Conservation (phyloP, 2,888 invertebrate species). For the Eupithecia inturbata region DNA sequence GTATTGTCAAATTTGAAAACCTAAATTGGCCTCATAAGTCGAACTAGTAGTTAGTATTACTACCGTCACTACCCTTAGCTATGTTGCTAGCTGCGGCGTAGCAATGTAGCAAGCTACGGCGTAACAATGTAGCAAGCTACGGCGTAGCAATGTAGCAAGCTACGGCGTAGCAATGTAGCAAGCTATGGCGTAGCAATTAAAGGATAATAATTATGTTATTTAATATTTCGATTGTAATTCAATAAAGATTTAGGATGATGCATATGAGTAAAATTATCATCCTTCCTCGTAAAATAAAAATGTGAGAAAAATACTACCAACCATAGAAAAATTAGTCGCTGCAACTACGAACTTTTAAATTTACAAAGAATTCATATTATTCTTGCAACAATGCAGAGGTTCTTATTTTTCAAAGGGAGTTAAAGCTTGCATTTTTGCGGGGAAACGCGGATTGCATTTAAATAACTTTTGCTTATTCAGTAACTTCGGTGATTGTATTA, state of each 20-base stretch:
- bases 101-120: neutral
- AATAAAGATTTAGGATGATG: too few relatives aligned
- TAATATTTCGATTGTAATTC: too few relatives aligned
- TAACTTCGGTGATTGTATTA: neutral
- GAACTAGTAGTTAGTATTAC: too few relatives aligned
- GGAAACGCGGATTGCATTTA: neutral
- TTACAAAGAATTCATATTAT: neutral
- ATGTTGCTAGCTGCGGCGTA: neutral
- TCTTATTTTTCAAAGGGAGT: neutral
- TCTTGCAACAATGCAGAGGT: neutral
- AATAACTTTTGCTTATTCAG: neutral
- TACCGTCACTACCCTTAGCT: too few relatives aligned
- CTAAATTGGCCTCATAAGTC: too few relatives aligned
- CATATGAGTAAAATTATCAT: too few relatives aligned
- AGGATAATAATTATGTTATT: too few relatives aligned
- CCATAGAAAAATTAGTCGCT: too few relatives aligned
- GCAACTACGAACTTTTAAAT: too few relatives aligned
- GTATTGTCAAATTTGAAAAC: too few relatives aligned
- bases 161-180: neutral
- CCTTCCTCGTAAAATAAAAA: neutral
- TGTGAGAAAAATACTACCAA: neutral
- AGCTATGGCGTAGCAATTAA: neutral
- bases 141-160: neutral
- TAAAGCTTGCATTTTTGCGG: conserved; percentile 1
- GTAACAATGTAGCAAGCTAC: neutral